Conservation (phyloP, 1,140 invertebrate genomes). For the Gryon sp. region DNA sequence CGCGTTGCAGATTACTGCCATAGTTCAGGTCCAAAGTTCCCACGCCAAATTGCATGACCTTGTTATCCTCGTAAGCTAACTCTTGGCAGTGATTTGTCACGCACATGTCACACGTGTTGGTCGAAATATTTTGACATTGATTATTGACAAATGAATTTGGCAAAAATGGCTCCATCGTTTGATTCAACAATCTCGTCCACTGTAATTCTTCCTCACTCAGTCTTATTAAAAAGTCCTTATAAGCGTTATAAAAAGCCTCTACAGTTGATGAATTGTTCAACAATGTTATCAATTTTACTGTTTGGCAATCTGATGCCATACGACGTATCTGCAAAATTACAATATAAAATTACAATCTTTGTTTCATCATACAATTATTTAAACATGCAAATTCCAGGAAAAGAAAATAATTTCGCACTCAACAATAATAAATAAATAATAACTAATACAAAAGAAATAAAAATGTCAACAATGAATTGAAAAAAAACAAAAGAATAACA, state of each 20-base stretch:
- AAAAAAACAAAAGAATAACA: too few relatives aligned
- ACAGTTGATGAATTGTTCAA: constrained; percentile 43
- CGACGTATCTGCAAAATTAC: constrained; percentile 26
- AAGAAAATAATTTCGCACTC: too few relatives aligned
- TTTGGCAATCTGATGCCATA: constrained; percentile 39
- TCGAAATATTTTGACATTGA: constrained; percentile 6
- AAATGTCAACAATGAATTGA: not conserved
- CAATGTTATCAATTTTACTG: constrained; percentile 55
- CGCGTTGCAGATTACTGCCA: not conserved
- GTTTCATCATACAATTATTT: not conserved
- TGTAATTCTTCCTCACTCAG: constrained; percentile 37
- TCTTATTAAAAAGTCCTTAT: constrained; percentile 50
- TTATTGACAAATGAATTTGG: constrained; percentile 19
- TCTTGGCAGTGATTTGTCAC: constrained; percentile 18
- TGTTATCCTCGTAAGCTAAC: constrained; percentile 9
- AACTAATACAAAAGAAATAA: too few relatives aligned
- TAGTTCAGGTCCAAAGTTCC: constrained; percentile 28
- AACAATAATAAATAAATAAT: too few relatives aligned
- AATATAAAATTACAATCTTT: not conserved
- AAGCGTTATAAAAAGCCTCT: constrained; percentile 63
- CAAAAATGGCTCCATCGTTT: constrained; percentile 66
- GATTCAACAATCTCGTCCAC: constrained; percentile 55
- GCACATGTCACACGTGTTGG: constrained; percentile 30
- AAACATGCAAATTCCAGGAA: too few relatives aligned
- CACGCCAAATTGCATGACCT: constrained; percentile 29